Conservation (phyloP, 2,113 vertebrate genomes). For the Aix galericulata region DNA sequence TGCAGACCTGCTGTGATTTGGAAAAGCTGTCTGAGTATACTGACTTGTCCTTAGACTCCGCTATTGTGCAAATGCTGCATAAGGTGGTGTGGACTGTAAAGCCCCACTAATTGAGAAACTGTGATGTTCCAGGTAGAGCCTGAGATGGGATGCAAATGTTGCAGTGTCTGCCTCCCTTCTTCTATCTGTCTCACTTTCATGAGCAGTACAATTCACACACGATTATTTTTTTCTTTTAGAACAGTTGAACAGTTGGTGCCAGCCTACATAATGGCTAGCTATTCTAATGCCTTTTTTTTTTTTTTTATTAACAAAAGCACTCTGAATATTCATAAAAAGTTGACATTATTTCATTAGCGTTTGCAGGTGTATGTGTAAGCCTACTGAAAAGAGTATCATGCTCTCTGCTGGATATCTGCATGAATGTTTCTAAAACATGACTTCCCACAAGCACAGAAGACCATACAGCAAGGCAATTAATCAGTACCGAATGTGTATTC, state of each 20-base stretch:
- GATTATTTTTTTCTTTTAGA: neutral
- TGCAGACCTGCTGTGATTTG: neutral
- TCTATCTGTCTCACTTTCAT: neutral
- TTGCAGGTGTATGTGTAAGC: neutral
- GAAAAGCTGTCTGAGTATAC: neutral
- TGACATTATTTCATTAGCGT: conserved; percentile 30
- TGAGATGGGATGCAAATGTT: neutral
- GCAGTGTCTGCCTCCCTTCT: neutral
- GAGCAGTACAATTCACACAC: neutral
- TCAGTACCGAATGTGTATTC: neutral
- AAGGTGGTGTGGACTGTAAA: neutral
- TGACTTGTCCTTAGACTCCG: neutral
- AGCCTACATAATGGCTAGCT: neutral
- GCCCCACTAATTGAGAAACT: neutral
- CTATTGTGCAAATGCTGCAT: neutral
- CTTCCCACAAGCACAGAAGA: neutral
- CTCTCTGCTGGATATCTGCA: conserved; percentile 18
- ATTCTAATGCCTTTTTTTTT: neutral
- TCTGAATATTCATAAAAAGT: conserved; percentile 44
- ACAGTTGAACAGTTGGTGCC: conserved; percentile 5
- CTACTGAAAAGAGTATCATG: neutral
- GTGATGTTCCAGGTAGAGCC: neutral
- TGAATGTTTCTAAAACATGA: conserved; percentile 29
- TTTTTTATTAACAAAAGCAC: neutral
- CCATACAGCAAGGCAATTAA: neutral